Conservation (phyloP, 2,888 invertebrate genomes). For the Acanthosepion lycidas region DNA sequence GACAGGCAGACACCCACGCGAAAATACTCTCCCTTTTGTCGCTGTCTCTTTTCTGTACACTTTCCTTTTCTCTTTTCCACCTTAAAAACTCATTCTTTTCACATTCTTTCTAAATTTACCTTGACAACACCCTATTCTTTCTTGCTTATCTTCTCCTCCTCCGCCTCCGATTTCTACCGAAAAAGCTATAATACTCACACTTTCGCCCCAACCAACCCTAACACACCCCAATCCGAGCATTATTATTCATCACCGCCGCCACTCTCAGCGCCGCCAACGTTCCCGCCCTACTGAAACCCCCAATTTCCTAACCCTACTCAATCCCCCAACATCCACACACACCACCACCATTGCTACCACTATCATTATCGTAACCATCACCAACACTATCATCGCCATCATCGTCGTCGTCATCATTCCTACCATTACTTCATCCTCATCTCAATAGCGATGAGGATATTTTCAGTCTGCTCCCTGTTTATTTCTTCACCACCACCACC, state of each 20-base stretch:
- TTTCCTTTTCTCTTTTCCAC: neutral
- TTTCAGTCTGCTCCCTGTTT: slow-evolving; percentile 12
- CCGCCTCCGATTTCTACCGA: slow-evolving; percentile 18
- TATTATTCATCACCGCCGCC: slow-evolving; percentile 12
- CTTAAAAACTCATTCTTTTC: slow-evolving; percentile 17
- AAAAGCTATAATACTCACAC: slow-evolving; percentile 33
- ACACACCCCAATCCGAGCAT: neutral
- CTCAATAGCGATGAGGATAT: slow-evolving; percentile 2
- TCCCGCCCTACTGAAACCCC: neutral
- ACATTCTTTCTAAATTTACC: slow-evolving; percentile 22
- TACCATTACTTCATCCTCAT: neutral
- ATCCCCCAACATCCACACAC: neutral
- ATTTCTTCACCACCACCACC: neutral
- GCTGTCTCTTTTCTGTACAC: neutral
- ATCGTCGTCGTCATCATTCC: neutral
- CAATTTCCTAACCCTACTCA: slow-evolving; percentile 2
- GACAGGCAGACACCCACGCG: slow-evolving; percentile 20
- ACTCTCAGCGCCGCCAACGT: neutral
- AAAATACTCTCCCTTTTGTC: neutral
- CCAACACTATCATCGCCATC: neutral
- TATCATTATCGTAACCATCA: neutral
- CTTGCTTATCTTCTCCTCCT: neutral
- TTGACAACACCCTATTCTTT: slow-evolving; percentile 33
- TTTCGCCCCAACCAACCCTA: neutral
- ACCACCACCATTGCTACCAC: slow-evolving; percentile 33